Conservation (phyloP, 1,140 invertebrate species). For the Spodoptera litura region DNA sequence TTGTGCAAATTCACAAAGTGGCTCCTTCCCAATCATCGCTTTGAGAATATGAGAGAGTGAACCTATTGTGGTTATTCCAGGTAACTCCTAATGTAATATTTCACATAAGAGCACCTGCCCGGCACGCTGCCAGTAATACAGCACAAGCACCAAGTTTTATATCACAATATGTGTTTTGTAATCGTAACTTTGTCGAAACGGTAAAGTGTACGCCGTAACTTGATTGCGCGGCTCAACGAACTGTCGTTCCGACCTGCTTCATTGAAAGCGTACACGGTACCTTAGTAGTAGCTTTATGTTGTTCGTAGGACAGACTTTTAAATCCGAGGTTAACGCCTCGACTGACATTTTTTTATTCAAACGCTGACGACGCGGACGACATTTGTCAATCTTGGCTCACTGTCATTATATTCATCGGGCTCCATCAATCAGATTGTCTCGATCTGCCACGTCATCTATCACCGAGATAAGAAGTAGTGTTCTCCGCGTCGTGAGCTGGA, state of each 20-base stretch:
- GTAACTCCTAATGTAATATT: conserved; percentile 83
- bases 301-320: conserved; percentile 76
- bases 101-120: conserved; percentile 85
- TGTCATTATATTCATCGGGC: conserved; percentile 29
- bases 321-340: conserved; percentile 65
- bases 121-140: conserved; percentile 85
- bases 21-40: conserved; percentile 57
- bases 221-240: conserved; percentile 34
- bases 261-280: conserved; percentile 70
- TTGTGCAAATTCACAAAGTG: conserved; percentile 11
- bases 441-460: conserved; percentile 38
- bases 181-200: conserved; percentile 79
- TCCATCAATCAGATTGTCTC: conserved; percentile 33
- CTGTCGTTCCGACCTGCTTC: conserved; percentile 35
- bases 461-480: conserved; percentile 48
- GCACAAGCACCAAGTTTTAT: conserved; percentile 85
- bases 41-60: conserved; percentile 66
- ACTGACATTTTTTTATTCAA: conserved; percentile 64
- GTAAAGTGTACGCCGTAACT: conserved; percentile 70
- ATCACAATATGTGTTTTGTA: conserved; percentile 83
- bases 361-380: conserved; percentile 67
- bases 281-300: conserved; percentile 84
- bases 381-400: conserved; percentile 47
- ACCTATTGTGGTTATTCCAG: conserved; percentile 74
- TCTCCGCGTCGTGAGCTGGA: conserved; percentile 63